phyloP scores from a whole-genome alignment of 2,888 invertebrate genomes.

The Amblyteles armatorius region DNA sequence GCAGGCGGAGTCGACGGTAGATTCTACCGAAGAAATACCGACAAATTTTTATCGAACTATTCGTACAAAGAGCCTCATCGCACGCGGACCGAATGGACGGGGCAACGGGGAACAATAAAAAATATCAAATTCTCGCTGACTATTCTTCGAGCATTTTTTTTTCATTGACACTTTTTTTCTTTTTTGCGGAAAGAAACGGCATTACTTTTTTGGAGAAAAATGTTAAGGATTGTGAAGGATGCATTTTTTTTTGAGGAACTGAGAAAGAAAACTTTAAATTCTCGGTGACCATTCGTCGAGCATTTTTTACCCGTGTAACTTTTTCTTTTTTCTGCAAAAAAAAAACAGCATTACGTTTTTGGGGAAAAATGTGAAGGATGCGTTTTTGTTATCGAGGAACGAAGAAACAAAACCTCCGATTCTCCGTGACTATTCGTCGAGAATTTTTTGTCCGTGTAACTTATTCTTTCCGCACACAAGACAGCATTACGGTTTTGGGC shows the following conservation, averaged over 20 bases:
- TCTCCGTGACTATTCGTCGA: background rate
- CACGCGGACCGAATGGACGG: background rate
- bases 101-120: background rate
- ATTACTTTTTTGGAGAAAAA: background rate
- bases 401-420: no score
- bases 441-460: background rate
- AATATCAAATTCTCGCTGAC: background rate
- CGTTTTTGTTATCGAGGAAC: no score
- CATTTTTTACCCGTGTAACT: no score
- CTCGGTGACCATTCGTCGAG: no score
- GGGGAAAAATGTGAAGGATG: no score
- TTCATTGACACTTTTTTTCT: background rate
- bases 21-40: slow-evolving; percentile 36
- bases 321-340: no score
- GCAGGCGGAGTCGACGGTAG: slow-evolving; percentile 19
- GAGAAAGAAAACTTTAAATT: background rate
- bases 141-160: background rate
- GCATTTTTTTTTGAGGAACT: background rate
- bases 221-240: background rate
- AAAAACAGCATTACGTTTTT: background rate
- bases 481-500: background rate
- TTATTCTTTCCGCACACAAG: background rate
- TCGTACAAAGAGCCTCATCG: slow-evolving; percentile 35
- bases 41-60: slow-evolving; percentile 32
- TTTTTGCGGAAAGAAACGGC: background rate